Base-by-base conservation (phyloP, 1,140 invertebrate genomes). In the Microplitis demolitor region DNA sequence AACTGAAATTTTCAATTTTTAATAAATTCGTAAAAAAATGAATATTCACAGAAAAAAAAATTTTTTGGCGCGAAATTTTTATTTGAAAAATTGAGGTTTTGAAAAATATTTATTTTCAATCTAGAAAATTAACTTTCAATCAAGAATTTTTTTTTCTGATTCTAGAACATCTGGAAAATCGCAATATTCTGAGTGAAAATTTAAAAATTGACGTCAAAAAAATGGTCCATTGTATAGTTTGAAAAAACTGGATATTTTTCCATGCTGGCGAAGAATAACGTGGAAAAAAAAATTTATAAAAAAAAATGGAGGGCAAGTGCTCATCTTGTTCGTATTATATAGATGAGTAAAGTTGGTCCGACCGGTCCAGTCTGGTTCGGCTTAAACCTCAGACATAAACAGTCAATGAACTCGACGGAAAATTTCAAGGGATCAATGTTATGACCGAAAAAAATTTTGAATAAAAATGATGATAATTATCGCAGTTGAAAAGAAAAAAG, bases 361-460 rank as follows among this genome's bases (percentile, higher is more conserved):
- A 72, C 71, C 71, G 71, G 56, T 58, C 71, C 71, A 64, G 56
- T 31, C 71, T 51, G 63, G 53, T 63, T 60, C 54, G 71, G 51
- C 61, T 71, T 62, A 45, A 45, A 70, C 35, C 58, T 62, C 61
- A 37, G 37, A 68, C 31, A 13, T 13, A 37, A n/a, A 61, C 63
- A 72, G 71, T 72, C 71, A 72, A 72, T 51, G 71, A 72, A 72
- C 71, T 72, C 63, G 60, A 37, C 37, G 45, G 45, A 54, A 71
- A 71, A 54, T 50, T 37, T 24, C 35, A 60, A 45, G 63, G 51
- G 16, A 64, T 45, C 11, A 45, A 24, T 24, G 2, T 24, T 24
- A 24, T 24, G 24, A 24, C 2, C 2, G 24, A 24, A 24, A 24
- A 24, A 24, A 1, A 24, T 2, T 24, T 24, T 24, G 24, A 1